Evolutionary conservation across 2,113 vertebrate genomes (phyloP).

Genomic region (Pavo muticus): DNA sequence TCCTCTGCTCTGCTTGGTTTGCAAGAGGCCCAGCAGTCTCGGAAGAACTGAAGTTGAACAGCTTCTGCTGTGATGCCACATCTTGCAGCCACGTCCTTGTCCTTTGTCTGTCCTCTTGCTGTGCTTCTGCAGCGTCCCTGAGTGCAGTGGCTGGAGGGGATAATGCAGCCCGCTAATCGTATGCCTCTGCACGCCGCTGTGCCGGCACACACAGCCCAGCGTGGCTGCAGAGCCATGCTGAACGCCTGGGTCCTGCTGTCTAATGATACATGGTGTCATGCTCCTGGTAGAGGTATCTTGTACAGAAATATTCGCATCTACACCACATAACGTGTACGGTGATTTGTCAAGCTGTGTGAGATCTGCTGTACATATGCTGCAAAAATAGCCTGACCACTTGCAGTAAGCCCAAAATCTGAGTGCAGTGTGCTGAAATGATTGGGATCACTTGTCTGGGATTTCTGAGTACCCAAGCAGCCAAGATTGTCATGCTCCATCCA

Average conservation of each 20-base stretch:
- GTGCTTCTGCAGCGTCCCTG: constrained; percentile 6
- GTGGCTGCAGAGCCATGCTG: background rate
- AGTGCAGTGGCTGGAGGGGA: constrained; percentile 46
- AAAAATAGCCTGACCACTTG: constrained; percentile 39
- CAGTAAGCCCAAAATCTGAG: background rate
- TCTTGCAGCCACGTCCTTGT: background rate
- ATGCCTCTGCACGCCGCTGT: constrained; percentile 42
- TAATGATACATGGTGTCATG: constrained; percentile 27
- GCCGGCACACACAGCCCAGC: background rate
- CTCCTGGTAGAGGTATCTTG: constrained; percentile 27
- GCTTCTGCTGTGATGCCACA: background rate
- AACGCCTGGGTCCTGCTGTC: constrained; percentile 33
- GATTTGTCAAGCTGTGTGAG: constrained; percentile 54
- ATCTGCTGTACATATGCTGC: constrained; percentile 55
- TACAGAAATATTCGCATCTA: background rate
- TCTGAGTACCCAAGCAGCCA: background rate
- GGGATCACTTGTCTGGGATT: background rate
- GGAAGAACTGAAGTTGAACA: background rate
- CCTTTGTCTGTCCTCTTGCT: constrained; percentile 25
- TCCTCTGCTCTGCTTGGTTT: background rate
- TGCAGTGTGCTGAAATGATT: rapidly evolving
- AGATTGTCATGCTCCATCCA: rapidly evolving
- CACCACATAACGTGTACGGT: background rate
- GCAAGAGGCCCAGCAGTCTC: background rate
- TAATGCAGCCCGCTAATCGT: background rate